These are phyloP conservation scores for Oscheius sp. DNA, from an alignment of 2,888 invertebrate genomes.

Conservation along the genomic window DNA sequence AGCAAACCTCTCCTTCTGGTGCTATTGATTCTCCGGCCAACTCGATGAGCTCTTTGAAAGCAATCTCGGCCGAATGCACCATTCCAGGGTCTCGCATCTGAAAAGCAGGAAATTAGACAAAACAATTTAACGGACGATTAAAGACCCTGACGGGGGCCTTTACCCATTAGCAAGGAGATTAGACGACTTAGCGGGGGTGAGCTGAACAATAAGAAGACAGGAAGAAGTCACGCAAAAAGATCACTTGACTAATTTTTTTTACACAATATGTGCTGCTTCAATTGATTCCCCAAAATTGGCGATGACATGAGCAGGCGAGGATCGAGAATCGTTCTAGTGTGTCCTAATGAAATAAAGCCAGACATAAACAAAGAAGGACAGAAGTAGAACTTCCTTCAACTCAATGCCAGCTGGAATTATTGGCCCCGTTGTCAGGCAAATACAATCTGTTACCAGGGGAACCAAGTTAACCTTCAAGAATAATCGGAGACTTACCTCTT, in stretches of 20 bases:
- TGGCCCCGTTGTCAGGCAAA: no score
- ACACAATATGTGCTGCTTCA: no score
- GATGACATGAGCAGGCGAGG: no score
- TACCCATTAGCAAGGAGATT: no score
- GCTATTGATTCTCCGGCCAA: neutral
- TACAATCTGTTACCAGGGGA: neutral
- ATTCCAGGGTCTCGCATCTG: constrained; percentile 24
- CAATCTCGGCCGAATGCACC: constrained; percentile 14
- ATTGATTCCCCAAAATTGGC: no score
- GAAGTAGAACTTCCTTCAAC: neutral
- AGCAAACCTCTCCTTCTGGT: constrained; percentile 24
- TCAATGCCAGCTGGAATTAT: neutral
- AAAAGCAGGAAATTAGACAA: neutral
- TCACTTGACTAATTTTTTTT: no score
- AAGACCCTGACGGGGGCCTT: neutral
- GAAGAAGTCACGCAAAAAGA: no score
- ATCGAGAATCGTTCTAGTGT: no score
- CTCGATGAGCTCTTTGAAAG: constrained; percentile 23
- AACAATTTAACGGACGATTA: neutral
- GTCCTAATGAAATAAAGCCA: neutral
- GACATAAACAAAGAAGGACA: neutral
- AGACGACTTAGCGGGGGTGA: no score
- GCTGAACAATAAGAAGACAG: no score
- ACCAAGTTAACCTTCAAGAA: neutral
- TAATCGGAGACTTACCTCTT: constrained; percentile 13